Percentiles rank a stretch among this genome's conserved stretches.
phyloP scores from a whole-genome alignment of 2,797 vertebrate genomes.

The Hozukius guyotensis region DNA sequence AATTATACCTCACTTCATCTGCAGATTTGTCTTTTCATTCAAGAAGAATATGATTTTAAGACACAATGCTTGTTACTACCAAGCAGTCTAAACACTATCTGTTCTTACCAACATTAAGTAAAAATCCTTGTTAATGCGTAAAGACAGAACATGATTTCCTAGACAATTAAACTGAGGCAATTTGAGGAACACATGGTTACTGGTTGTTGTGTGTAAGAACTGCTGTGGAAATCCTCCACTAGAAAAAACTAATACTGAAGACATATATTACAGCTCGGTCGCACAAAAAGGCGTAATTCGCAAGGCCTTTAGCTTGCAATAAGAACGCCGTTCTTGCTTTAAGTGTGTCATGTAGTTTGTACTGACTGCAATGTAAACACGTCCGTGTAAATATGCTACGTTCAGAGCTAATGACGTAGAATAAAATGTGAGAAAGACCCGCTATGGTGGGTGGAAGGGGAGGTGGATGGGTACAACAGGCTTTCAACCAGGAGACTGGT shows the following conservation, averaged over 20 bases:
- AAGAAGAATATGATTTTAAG: conserved; percentile 33
- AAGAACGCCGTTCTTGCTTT: no score
- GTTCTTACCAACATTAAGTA: conserved; percentile 15
- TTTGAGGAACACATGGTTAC: conserved; percentile 1
- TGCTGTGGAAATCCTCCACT: not conserved
- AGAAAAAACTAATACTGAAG: conserved; percentile 6
- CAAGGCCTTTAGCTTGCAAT: no score
- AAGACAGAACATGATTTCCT: conserved; percentile 21
- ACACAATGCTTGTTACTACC: conserved; percentile 1
- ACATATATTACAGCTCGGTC: not conserved
- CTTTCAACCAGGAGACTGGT: no score
- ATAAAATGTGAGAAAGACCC: not conserved
- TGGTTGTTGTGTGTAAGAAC: not conserved
- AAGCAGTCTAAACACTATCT: not conserved
- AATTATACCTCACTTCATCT: conserved; percentile 23
- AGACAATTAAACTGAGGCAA: conserved; percentile 19
- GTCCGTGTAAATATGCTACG: no score
- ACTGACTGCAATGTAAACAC: no score
- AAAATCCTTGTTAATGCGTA: conserved; percentile 20
- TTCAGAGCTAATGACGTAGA: not conserved
- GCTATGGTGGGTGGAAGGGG: not conserved
- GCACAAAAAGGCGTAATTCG: not conserved
- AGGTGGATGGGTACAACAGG: not conserved
- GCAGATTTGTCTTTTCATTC: conserved; percentile 23
- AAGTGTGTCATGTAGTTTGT: no score